These are phyloP conservation scores for Sclerurus mexicanus DNA, from an alignment of 2,113 vertebrate species.

Conservation along the genomic window DNA sequence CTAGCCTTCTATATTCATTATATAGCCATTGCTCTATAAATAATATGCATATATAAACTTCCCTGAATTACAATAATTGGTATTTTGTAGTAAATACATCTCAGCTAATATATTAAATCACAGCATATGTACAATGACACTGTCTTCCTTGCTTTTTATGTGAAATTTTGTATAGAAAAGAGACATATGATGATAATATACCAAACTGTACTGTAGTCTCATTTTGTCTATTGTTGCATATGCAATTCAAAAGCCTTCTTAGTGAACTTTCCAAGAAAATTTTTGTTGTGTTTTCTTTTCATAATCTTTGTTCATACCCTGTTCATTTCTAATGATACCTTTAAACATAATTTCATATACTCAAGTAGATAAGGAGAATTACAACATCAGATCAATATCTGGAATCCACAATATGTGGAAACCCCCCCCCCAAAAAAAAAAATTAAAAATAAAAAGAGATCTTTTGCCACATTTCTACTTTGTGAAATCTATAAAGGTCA, in stretches of 20 bases:
- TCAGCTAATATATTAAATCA: background rate
- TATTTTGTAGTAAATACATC: background rate
- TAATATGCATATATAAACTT: background rate
- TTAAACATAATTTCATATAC: background rate
- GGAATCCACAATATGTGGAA: background rate
- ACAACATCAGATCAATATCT: background rate
- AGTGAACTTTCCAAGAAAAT: background rate
- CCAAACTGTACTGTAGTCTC: background rate
- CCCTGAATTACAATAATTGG: background rate
- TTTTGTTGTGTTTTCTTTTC: background rate
- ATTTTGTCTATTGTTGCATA: background rate
- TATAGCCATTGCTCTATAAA: background rate
- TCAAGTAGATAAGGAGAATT: background rate
- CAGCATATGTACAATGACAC: background rate
- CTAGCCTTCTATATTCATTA: background rate
- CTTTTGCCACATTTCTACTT: background rate
- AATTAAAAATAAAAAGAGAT: background rate
- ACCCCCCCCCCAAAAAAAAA: rapidly evolving
- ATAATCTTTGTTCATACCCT: background rate
- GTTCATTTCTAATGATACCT: background rate
- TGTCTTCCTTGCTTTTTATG: background rate
- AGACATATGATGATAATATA: background rate
- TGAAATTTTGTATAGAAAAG: background rate
- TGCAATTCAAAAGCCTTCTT: background rate
- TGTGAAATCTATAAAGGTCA: background rate